Evolutionary conservation across 1,140 invertebrate genomes (phyloP).

Genomic region (Hirudo medicinalis): DNA sequence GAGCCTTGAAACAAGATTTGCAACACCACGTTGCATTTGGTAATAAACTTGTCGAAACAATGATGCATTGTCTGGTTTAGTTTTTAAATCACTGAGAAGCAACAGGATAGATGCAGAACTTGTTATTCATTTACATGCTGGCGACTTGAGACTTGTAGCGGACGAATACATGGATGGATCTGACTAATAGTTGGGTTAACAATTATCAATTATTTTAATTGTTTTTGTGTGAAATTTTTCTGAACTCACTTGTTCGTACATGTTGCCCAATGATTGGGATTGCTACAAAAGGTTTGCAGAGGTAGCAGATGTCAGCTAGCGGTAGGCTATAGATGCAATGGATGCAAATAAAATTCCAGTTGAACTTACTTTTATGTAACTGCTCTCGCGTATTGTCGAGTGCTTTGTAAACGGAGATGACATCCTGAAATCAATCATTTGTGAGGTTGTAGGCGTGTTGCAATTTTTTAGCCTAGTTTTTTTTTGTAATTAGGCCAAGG

Average conservation of each 20-base stretch:
- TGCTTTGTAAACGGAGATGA: too few species aligned
- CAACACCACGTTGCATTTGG: too few species aligned
- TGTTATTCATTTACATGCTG: background rate
- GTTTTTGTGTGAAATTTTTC: background rate
- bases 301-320: too few species aligned
- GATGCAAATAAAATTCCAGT: background rate
- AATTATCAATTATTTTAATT: background rate
- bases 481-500: background rate
- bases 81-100: background rate
- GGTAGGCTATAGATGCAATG: too few species aligned
- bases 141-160: background rate
- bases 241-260: background rate
- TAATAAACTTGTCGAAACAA: too few species aligned
- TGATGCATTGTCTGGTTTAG: too few species aligned
- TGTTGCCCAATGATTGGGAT: background rate
- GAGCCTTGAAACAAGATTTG: too few species aligned
- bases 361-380: background rate
- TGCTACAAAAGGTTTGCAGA: background rate
- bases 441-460: background rate
- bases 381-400: background rate
- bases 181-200: background rate
- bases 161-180: background rate
- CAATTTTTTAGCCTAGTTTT: background rate
- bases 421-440: background rate
- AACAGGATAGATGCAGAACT: background rate